phyloP scores from a whole-genome alignment of 1,140 invertebrate species.

The Meloidogyne floridensis region DNA sequence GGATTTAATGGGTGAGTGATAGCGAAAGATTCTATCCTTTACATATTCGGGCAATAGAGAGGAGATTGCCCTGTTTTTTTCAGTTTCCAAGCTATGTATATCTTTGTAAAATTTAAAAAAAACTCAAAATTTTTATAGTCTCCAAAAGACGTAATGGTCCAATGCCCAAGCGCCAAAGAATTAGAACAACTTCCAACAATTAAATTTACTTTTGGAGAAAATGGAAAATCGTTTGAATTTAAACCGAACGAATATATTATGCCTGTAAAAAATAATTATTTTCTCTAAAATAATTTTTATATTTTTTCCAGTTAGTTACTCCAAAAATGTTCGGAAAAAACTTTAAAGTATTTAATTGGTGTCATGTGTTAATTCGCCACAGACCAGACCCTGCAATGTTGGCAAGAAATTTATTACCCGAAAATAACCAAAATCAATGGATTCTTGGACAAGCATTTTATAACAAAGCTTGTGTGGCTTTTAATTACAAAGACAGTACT shows the following conservation, averaged over 20 bases:
- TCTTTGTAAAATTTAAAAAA: too few species aligned
- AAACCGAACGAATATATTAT: not conserved
- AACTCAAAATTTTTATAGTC: not conserved
- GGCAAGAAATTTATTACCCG: not conserved
- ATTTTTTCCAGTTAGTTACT: not conserved
- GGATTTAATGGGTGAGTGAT: too few species aligned
- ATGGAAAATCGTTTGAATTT: not conserved
- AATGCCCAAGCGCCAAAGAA: not conserved
- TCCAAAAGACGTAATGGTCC: not conserved
- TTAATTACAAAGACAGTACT: conserved; percentile 2
- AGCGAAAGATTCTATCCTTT: too few species aligned
- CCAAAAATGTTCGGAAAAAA: not conserved
- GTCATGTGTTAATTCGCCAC: not conserved
- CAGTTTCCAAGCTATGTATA: too few species aligned
- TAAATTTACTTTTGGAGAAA: conserved; percentile 5
- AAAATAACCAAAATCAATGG: not conserved
- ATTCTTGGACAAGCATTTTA: not conserved
- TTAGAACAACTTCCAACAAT: not conserved
- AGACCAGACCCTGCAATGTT: not conserved
- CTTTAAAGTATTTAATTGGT: conserved; percentile 4
- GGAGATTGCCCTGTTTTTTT: too few species aligned
- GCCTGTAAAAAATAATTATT: not conserved
- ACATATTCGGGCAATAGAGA: too few species aligned
- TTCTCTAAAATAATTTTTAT: not conserved
- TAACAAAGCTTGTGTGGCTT: conserved; percentile 2